Conservation (phyloP, 2,888 invertebrate genomes). For the Drosophila quasianomalipes region DNA sequence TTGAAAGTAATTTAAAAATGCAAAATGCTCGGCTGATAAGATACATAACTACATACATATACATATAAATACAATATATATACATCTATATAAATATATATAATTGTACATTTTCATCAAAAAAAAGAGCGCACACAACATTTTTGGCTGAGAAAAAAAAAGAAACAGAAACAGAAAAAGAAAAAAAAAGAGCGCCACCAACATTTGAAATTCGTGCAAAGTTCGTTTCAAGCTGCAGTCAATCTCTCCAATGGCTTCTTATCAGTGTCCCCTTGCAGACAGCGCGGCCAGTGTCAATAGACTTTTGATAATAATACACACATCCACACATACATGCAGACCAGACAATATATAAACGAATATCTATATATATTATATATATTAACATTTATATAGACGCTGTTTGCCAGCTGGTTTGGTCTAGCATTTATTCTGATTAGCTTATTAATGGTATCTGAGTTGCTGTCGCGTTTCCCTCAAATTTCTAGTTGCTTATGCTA, state of each 20-base stretch:
- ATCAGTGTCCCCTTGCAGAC: constrained; percentile 70
- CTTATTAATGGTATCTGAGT: constrained; percentile 18
- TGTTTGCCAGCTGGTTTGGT: constrained; percentile 1
- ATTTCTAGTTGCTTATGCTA: constrained; percentile 26
- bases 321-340: background rate
- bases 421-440: constrained; percentile 5
- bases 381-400: background rate
- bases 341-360: background rate
- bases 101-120: background rate
- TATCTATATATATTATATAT: background rate
- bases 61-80: background rate
- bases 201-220: constrained; percentile 52
- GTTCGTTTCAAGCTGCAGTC: constrained; percentile 52
- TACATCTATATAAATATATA: background rate
- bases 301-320: constrained; percentile 56
- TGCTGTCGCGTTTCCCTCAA: constrained; percentile 2
- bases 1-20: constrained; percentile 24
- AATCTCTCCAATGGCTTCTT: constrained; percentile 53
- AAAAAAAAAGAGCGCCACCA: background rate
- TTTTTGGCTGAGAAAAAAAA: constrained; percentile 9
- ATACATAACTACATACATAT: background rate
- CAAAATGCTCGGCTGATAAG: constrained; percentile 22
- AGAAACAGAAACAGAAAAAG: background rate
- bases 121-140: constrained; percentile 2
- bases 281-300: constrained; percentile 73